Percentiles rank a stretch among this genome's conserved stretches.
phyloP scores from a whole-genome alignment of 2,888 invertebrate species.

The Ashinkailepas kermadecensis region DNA sequence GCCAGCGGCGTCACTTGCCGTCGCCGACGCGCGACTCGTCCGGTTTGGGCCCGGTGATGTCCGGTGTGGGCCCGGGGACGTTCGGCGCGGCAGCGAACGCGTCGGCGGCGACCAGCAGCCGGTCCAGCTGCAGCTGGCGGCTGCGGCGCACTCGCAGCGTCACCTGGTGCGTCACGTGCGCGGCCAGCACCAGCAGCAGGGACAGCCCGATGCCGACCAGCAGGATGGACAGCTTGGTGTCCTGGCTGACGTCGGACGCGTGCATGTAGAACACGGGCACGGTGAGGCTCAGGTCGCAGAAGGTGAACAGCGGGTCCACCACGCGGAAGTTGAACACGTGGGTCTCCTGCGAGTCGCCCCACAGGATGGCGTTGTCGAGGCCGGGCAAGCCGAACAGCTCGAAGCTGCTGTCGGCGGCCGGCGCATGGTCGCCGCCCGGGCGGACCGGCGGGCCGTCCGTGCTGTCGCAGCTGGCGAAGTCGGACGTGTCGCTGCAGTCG shows the following conservation, averaged over 20 bases:
- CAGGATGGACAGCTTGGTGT: conserved; percentile 3
- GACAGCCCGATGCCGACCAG: background rate
- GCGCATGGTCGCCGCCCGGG: background rate
- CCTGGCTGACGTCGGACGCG: background rate
- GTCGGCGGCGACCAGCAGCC: background rate
- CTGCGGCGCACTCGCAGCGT: background rate
- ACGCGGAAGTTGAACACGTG: conserved; percentile 6
- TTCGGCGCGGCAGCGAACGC: background rate
- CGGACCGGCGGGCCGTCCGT: background rate
- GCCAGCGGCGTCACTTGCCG: too few species aligned
- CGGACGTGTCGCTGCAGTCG: too few species aligned
- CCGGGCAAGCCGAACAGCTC: background rate
- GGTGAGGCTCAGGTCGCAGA: background rate
- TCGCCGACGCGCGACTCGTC: too few species aligned
- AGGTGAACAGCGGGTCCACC: background rate
- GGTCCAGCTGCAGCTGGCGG: background rate
- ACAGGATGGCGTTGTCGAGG: background rate
- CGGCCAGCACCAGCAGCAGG: background rate
- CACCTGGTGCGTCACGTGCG: background rate
- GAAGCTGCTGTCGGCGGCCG: background rate
- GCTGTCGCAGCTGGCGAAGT: too few species aligned
- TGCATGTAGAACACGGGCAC: conserved; percentile 12
- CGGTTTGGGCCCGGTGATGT: too few species aligned
- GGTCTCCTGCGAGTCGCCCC: background rate
- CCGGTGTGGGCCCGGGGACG: too few species aligned